phyloP scores from a whole-genome alignment of 2,113 vertebrate genomes.

The Oncorhynchus masou region DNA sequence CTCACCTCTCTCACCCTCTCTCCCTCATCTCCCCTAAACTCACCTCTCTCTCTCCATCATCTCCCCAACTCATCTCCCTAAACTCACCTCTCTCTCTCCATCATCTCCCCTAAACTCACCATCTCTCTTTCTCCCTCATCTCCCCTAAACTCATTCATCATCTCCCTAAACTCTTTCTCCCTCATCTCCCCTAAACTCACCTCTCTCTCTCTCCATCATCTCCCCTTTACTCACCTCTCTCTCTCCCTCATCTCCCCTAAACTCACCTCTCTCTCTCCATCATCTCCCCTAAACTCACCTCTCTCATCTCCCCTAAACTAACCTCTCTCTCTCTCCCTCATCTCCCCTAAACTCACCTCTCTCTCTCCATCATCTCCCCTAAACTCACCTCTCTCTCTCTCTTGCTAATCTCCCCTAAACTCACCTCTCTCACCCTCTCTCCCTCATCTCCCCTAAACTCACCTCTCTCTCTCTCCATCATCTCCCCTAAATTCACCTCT shows the following conservation, averaged over 20 bases:
- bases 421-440: too few species aligned
- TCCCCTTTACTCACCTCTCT: neutral
- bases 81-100: neutral
- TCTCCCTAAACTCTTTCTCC: neutral
- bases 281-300: neutral
- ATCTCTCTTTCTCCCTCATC: neutral
- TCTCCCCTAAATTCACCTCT: neutral
- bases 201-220: too few species aligned
- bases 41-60: neutral
- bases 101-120: neutral
- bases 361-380: too few species aligned
- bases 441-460: too few species aligned
- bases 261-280: too few species aligned
- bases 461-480: too few species aligned
- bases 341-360: too few species aligned
- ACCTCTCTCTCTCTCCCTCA: neutral
- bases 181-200: neutral
- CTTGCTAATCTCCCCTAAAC: too few species aligned
- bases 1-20: neutral
- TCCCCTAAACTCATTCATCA: neutral
- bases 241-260: neutral
- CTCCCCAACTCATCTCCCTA: neutral
- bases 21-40: neutral
- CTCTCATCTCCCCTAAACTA: neutral
- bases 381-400: too few species aligned